Percentiles rank a stretch among this genome's conserved stretches.
Conservation (phyloP, 2,888 invertebrate species). For the Luperina nickerlii region DNA sequence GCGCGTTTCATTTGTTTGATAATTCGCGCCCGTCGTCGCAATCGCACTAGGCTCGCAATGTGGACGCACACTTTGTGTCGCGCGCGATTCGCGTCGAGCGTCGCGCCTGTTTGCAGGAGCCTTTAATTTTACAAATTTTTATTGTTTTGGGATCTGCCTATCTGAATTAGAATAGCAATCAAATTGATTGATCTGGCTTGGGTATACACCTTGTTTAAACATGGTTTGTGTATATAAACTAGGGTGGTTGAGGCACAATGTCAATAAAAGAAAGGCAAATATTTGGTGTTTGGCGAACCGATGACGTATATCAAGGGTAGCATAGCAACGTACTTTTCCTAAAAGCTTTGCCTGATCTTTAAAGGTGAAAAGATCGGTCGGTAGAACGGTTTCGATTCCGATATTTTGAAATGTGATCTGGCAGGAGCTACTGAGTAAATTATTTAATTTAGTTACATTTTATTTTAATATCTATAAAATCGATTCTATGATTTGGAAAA, state of each 20-base stretch:
- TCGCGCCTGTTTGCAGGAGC: no score
- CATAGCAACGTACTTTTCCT: not conserved
- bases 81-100: no score
- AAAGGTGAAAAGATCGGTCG: not conserved
- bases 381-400: not conserved
- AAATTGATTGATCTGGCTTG: constrained; percentile 41
- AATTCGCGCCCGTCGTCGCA: no score
- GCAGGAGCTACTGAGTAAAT: not conserved
- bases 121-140: constrained; percentile 6
- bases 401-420: not conserved
- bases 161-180: constrained; percentile 38
- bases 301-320: constrained; percentile 17
- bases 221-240: constrained; percentile 36
- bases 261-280: constrained; percentile 47
- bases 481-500: not conserved
- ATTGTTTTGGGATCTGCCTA: constrained; percentile 9
- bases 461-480: not conserved
- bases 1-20: no score
- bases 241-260: constrained; percentile 30
- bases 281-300: constrained; percentile 41
- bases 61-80: no score
- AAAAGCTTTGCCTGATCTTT: not conserved
- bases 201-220: constrained; percentile 42
- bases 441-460: not conserved
- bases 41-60: no score